These are phyloP conservation scores for Asteroscopus sphinx DNA, from an alignment of 2,888 invertebrate species.

Conservation along the genomic window DNA sequence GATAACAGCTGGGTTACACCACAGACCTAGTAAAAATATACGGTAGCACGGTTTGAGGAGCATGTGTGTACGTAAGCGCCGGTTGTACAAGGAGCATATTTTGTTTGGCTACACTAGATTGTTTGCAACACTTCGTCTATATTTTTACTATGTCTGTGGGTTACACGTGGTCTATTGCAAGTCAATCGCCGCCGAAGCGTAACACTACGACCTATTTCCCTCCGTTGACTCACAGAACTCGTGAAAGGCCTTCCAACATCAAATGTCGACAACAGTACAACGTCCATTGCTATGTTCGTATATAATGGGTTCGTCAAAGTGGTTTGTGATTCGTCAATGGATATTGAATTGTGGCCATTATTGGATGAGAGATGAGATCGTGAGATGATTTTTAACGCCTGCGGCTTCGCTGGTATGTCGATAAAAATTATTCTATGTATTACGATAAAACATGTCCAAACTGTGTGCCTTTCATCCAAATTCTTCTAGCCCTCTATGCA, in stretches of 20 bases:
- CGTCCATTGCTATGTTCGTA: conserved; percentile 4
- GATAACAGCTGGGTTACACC: too few species aligned
- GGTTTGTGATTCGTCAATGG: conserved; percentile 23
- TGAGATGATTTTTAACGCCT: too few species aligned
- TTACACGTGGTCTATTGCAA: conserved; percentile 3
- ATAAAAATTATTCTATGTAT: neutral
- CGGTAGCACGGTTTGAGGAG: too few species aligned
- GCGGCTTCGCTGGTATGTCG: too few species aligned
- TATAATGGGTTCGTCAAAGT: conserved; percentile 17
- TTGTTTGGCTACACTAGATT: too few species aligned
- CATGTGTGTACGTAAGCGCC: too few species aligned
- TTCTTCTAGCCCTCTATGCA: too few species aligned
- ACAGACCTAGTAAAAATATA: too few species aligned
- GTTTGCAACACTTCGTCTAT: too few species aligned
- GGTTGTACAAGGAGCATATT: too few species aligned
- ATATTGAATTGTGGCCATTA: conserved; percentile 13
- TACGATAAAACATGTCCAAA: too few species aligned
- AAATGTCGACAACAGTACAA: conserved; percentile 9
- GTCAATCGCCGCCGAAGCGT: conserved; percentile 8
- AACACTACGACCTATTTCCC: conserved; percentile 21
- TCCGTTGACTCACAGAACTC: conserved; percentile 1
- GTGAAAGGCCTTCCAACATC: conserved; percentile 8
- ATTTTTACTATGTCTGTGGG: neutral
- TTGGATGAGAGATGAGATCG: neutral
- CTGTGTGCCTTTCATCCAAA: too few species aligned